Evolutionary conservation across 2,888 invertebrate species (phyloP).

Genomic region (Panopea generosa): DNA sequence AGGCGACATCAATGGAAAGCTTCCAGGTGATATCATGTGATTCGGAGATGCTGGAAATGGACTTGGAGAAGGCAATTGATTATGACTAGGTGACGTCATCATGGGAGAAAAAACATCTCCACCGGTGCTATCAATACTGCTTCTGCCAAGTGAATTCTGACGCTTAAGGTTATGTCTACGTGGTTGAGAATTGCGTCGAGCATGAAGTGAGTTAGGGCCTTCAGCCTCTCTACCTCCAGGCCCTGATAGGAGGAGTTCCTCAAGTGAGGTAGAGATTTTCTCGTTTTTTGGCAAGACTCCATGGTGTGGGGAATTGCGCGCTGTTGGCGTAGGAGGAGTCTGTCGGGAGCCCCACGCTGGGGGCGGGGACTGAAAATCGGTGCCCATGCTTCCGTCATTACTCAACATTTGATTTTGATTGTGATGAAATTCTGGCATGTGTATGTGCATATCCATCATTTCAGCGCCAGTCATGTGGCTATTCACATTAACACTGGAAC

Average conservation of each 20-base stretch:
- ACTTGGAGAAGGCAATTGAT: slow-evolving; percentile 43
- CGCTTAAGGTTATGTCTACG: slow-evolving; percentile 43
- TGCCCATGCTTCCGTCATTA: slow-evolving; percentile 40
- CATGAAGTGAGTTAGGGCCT: slow-evolving; percentile 66
- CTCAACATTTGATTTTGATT: slow-evolving; percentile 56
- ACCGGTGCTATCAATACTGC: slow-evolving; percentile 55
- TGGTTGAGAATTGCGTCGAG: slow-evolving; percentile 44
- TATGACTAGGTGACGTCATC: slow-evolving; percentile 47
- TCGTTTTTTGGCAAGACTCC: slow-evolving; percentile 80
- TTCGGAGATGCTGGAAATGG: slow-evolving; percentile 52
- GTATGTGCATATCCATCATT: slow-evolving; percentile 39
- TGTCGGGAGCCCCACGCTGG: slow-evolving; percentile 50
- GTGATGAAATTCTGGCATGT: slow-evolving; percentile 61
- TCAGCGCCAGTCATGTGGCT: slow-evolving; percentile 40
- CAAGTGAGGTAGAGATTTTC: slow-evolving; percentile 82
- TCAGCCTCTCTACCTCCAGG: slow-evolving; percentile 78
- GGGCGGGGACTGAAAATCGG: slow-evolving; percentile 55
- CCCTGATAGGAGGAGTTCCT: slow-evolving; percentile 76
- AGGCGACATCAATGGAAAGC: slow-evolving; percentile 41
- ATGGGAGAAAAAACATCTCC: slow-evolving; percentile 53
- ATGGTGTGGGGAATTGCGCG: slow-evolving; percentile 63
- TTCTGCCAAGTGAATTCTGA: slow-evolving; percentile 53
- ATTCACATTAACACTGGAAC: slow-evolving; percentile 35
- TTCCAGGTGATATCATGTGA: slow-evolving; percentile 48
- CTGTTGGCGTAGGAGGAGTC: slow-evolving; percentile 48